Conservation (phyloP, 2,797 vertebrate genomes). For the Scolopax bukidnonensis region DNA sequence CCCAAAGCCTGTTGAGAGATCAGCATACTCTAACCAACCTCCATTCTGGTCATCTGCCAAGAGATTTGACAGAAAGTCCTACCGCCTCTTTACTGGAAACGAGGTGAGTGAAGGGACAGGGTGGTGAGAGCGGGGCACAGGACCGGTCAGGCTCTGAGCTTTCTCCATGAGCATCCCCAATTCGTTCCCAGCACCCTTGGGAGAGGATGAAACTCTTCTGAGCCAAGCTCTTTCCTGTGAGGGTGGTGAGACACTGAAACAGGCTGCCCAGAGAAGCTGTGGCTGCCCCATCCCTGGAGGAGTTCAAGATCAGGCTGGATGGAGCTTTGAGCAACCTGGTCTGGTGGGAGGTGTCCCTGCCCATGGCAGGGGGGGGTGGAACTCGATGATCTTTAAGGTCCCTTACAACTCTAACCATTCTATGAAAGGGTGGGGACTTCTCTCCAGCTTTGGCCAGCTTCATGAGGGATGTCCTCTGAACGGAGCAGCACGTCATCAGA, state of each 20-base stretch:
- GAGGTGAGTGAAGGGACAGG: slow-evolving; percentile 41
- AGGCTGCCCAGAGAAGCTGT: too few species aligned
- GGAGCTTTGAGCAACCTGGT: too few species aligned
- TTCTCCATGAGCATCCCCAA: background rate
- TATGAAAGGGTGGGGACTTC: background rate
- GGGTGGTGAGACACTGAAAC: too few species aligned
- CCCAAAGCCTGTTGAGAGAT: background rate
- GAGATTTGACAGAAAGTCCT: slow-evolving; percentile 38
- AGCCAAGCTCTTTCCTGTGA: background rate
- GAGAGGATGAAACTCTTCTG: background rate
- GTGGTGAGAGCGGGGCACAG: background rate
- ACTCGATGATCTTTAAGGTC: too few species aligned
- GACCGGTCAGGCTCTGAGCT: background rate
- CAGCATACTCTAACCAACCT: background rate
- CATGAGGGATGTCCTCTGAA: background rate
- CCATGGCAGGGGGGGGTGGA: too few species aligned
- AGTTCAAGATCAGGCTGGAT: too few species aligned
- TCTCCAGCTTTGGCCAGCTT: background rate
- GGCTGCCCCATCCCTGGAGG: too few species aligned
- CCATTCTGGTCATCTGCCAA: slow-evolving; percentile 74
- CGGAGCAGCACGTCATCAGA: background rate
- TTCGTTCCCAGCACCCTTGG: background rate
- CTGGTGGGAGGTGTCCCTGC: too few species aligned
- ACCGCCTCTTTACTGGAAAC: slow-evolving; percentile 39
- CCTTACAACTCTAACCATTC: too few species aligned